A percentile compares a stretch with the other conserved stretches of the same genome.
These are phyloP conservation scores for Spodoptera frugiperda DNA, from an alignment of 1,140 invertebrate genomes.

Conservation along the genomic window DNA sequence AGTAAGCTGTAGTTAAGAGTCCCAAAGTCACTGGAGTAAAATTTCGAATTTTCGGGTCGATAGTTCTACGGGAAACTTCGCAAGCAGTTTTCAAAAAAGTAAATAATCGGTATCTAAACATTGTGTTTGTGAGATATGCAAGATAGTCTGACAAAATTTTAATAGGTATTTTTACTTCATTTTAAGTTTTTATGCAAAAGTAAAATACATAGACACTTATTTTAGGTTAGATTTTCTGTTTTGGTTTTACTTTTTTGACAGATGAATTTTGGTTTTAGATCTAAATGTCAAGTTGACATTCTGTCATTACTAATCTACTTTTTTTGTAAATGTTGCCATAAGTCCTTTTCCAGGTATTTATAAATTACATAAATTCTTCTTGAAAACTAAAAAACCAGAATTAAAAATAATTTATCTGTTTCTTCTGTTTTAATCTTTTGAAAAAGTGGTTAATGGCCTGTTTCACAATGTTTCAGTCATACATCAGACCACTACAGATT, in stretches of 20 bases:
- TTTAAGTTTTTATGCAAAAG: slow-evolving; percentile 31
- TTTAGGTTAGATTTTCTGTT: slow-evolving; percentile 1
- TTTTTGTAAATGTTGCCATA: background rate
- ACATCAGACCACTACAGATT: too few species aligned
- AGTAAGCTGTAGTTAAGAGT: slow-evolving; percentile 61
- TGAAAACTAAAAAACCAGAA: too few species aligned
- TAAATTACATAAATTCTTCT: too few species aligned
- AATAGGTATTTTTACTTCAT: slow-evolving; percentile 46
- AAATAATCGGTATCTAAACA: slow-evolving; percentile 69
- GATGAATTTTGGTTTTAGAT: background rate
- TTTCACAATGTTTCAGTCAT: too few species aligned
- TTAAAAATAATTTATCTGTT: too few species aligned
- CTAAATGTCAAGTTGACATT: background rate
- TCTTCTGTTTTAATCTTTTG: too few species aligned
- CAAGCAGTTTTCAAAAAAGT: slow-evolving; percentile 58
- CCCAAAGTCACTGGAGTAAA: slow-evolving; percentile 66
- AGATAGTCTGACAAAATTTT: slow-evolving; percentile 23
- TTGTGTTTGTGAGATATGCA: slow-evolving; percentile 46
- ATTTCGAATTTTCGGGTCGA: slow-evolving; percentile 58
- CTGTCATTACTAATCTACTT: too few species aligned
- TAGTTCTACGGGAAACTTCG: slow-evolving; percentile 53
- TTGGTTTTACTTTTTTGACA: background rate
- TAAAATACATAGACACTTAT: background rate
- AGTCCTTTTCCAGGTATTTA: too few species aligned
- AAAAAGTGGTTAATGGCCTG: too few species aligned